Evolutionary conservation across 2,888 invertebrate species (phyloP).

Genomic region (Acanthosepion pharaonis): DNA sequence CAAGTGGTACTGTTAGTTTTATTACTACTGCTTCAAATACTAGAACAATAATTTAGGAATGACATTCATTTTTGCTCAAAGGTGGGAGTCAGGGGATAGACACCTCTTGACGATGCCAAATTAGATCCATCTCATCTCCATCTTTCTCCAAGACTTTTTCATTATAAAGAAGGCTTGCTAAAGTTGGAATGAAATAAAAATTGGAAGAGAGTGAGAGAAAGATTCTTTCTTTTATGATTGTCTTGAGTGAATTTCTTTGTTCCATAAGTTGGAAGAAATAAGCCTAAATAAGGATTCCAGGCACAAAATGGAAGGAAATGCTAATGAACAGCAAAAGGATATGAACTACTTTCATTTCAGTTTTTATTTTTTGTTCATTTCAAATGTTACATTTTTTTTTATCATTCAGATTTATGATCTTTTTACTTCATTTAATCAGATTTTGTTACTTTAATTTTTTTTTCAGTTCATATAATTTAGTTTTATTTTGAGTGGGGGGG

Average conservation of each 20-base stretch:
- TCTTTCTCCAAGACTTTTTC: not conserved
- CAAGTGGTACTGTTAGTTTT: too few species aligned
- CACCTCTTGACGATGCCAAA: not conserved
- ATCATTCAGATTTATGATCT: not conserved
- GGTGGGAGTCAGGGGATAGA: not conserved
- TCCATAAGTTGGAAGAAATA: not conserved
- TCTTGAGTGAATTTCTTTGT: not conserved
- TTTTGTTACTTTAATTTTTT: not conserved
- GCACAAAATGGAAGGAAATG: not conserved
- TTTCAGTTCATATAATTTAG: not conserved
- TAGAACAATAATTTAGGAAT: not conserved
- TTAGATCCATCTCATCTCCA: not conserved
- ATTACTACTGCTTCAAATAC: too few species aligned
- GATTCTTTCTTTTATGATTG: too few species aligned
- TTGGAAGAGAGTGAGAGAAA: too few species aligned
- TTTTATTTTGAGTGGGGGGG: not conserved
- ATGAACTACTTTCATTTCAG: not conserved
- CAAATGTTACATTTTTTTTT: not conserved
- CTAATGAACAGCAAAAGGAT: not conserved
- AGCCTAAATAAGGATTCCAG: not conserved
- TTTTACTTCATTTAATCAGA: not conserved
- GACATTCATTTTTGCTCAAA: not conserved
- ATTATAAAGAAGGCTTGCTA: too few species aligned
- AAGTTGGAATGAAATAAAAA: too few species aligned
- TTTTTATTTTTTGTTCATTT: not conserved